These are phyloP conservation scores for Plusia festucae DNA, from an alignment of 2,888 invertebrate genomes.

Conservation along the genomic window DNA sequence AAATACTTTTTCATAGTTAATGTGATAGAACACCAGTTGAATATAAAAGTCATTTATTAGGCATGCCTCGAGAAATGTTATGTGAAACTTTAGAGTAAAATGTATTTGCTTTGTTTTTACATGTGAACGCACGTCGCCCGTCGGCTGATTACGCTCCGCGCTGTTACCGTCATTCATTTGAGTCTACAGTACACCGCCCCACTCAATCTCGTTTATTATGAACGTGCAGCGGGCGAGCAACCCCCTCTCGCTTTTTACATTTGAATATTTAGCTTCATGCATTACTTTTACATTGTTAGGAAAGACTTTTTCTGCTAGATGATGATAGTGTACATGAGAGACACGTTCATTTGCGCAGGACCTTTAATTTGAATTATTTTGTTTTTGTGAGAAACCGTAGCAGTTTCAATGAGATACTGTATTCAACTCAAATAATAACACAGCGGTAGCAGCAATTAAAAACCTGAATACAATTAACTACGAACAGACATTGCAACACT, in stretches of 20 bases:
- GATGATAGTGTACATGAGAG: conserved; percentile 62
- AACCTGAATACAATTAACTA: not conserved
- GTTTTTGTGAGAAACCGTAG: conserved; percentile 42
- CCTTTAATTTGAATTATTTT: conserved; percentile 55
- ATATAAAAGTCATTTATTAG: conserved; percentile 61
- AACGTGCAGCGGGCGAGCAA: conserved; percentile 77
- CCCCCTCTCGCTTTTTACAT: conserved; percentile 80
- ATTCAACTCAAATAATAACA: conserved; percentile 28
- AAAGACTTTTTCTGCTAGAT: conserved; percentile 65
- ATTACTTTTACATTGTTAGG: conserved; percentile 78
- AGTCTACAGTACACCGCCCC: conserved; percentile 79
- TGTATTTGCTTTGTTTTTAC: conserved; percentile 81
- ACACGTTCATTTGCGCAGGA: conserved; percentile 53
- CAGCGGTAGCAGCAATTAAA: not conserved
- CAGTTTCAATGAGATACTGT: conserved; percentile 32
- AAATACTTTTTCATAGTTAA: conserved; percentile 52
- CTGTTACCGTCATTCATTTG: conserved; percentile 86
- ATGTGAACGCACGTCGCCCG: conserved; percentile 79
- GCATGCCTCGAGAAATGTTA: conserved; percentile 61
- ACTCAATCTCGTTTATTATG: conserved; percentile 88
- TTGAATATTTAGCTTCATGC: conserved; percentile 78
- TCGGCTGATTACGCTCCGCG: conserved; percentile 83
- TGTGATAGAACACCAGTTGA: conserved; percentile 57
- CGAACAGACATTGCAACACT: not conserved
- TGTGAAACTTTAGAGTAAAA: conserved; percentile 68